Evolutionary conservation across 2,888 invertebrate species (phyloP), one percentile per base, ranked within the genome.

Genomic region (Melitaea athalia): DNA sequence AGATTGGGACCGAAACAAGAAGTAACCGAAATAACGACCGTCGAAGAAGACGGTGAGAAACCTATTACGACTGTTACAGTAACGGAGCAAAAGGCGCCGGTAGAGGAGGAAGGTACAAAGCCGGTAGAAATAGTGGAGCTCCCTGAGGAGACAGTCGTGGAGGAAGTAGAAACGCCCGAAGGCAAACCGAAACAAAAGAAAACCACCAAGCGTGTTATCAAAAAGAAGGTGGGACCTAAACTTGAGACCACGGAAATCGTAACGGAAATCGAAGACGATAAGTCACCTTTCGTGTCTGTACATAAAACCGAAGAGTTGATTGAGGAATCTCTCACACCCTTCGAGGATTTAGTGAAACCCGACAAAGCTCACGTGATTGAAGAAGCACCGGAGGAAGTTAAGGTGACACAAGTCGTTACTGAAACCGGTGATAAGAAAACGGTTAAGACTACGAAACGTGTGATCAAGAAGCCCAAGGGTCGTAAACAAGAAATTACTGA

Each of bases 81-180:
- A 47, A 71, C n/a, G 57, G 69, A 69, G 67, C 65, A 76, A 59
- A 43, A 68, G n/a, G 80, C 87, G 0, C 74, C 86, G 69, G 85
- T 69, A 75, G 45, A 45, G 45, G 61, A 61, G 33, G 85, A 69
- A 76, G 70, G 72, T 68, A 69, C 74, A 11, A 31, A 79, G 24
- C 70, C 78, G 70, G 33, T 69, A 64, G 33, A 73, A 71, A 68
- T 74, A 0, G 12, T 77, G 0, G 78, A 91, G 64, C 72, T 88
- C 0, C 79, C 78, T 0, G 78, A 79, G 17, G 75, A 77, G 43
- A 75, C 70, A 11, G 82, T 75, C 6, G n/a, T 71, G 7, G 73
- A 76, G 59, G 74, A 77, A 33, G 49, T 76, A 0, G 43, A 74
- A 43, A 62, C 57, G 4, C 66, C 68, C 3, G 72, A 73, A 12